These are phyloP conservation scores for Hemitrygon akajei DNA, from an alignment of 2,797 vertebrate genomes.

Conservation along the genomic window DNA sequence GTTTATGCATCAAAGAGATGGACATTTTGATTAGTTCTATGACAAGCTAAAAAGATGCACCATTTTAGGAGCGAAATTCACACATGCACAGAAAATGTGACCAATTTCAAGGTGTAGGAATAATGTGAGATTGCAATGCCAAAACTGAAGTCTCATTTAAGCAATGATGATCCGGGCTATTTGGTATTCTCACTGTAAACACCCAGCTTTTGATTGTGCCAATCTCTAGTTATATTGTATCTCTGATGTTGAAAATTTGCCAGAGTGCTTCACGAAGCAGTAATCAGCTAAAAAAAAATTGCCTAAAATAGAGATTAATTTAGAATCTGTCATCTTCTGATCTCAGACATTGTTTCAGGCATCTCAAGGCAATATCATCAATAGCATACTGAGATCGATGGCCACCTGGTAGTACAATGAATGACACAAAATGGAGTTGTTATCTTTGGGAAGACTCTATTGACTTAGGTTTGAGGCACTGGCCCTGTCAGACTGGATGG, in stretches of 20 bases:
- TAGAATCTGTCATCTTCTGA: no score
- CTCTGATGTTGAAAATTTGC: background rate
- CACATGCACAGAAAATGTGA: background rate
- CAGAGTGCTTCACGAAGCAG: background rate
- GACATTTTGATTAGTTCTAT: conserved; percentile 7
- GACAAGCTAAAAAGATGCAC: background rate
- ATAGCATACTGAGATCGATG: no score
- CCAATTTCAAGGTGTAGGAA: background rate
- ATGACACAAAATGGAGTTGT: no score
- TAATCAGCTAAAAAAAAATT: background rate
- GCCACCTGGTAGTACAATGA: no score
- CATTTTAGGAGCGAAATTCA: background rate
- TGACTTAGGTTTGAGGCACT: no score
- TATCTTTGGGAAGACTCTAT: no score
- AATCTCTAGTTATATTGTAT: background rate
- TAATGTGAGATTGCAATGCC: background rate
- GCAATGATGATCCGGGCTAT: background rate
- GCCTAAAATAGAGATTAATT: background rate
- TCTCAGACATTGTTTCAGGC: no score
- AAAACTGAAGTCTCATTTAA: background rate
- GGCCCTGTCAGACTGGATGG: no score
- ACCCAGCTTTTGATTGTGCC: background rate
- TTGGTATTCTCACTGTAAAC: background rate
- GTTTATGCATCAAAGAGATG: background rate
- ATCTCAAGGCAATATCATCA: no score